Evolutionary conservation across 2,113 vertebrate genomes (phyloP).

Genomic region (Hemicordylus capensis): DNA sequence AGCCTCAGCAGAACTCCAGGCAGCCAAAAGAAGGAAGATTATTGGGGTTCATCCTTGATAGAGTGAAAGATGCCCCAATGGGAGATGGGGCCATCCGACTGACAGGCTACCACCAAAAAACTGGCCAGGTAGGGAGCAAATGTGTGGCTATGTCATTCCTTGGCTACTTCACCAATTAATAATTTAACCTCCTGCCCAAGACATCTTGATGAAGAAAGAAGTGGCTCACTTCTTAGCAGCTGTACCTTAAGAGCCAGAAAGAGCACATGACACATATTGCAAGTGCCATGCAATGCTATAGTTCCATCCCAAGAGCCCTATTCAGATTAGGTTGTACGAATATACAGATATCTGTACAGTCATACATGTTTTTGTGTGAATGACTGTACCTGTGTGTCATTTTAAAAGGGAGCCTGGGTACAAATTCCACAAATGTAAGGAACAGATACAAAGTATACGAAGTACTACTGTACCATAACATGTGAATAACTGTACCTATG

Average conservation of each 20-base stretch:
- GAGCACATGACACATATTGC: neutral
- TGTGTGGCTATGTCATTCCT: neutral
- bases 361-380: too few relatives aligned
- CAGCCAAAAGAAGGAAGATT: neutral
- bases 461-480: too few relatives aligned
- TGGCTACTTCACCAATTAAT: neutral
- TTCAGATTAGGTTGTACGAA: too few relatives aligned
- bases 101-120: conserved; percentile 55
- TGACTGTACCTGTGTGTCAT: too few relatives aligned
- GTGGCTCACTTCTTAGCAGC: neutral
- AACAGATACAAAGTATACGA: too few relatives aligned
- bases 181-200: neutral
- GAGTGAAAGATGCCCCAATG: conserved; percentile 48
- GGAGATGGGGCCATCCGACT: conserved; percentile 56
- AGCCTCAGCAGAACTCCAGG: neutral
- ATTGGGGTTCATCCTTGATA: conserved; percentile 57
- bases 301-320: too few relatives aligned
- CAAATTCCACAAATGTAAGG: too few relatives aligned
- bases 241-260: neutral
- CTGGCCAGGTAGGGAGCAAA: conserved; percentile 36
- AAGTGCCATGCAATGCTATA: too few relatives aligned
- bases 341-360: too few relatives aligned
- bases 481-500: too few relatives aligned
- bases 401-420: too few relatives aligned
- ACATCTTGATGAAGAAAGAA: neutral